These are phyloP conservation scores for Oryzias dopingdopingensis DNA, from an alignment of 2,797 vertebrate genomes.

Conservation along the genomic window DNA sequence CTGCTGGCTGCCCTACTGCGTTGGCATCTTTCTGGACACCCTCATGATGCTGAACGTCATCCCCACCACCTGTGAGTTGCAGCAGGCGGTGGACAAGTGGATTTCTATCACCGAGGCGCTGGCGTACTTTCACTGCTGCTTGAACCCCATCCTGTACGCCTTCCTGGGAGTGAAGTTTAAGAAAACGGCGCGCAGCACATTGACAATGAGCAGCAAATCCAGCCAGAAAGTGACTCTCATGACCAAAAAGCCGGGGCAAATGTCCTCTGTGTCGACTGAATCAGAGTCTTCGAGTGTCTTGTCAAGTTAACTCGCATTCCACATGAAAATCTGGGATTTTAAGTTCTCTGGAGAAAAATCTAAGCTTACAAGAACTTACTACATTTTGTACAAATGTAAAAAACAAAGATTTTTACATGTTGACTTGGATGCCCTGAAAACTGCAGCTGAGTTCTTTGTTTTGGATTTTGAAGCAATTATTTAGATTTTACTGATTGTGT, in stretches of 20 bases:
- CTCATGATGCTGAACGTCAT: conserved; percentile 83
- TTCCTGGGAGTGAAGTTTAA: conserved; percentile 97
- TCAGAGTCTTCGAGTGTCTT: conserved; percentile 96
- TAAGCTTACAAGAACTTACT: conserved; percentile 55
- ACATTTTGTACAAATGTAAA: conserved; percentile 74
- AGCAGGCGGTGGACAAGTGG: conserved; percentile 84
- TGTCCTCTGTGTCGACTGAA: conserved; percentile 95
- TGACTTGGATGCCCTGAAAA: conserved; percentile 29
- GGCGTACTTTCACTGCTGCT: conserved; percentile 96
- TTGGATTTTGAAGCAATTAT: not conserved
- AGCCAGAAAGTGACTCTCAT: conserved; percentile 90
- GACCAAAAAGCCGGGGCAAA: conserved; percentile 88
- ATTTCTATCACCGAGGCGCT: conserved; percentile 91
- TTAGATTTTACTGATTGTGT: conserved; percentile 14
- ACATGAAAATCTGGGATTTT: conserved; percentile 17
- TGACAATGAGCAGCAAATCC: conserved; percentile 87
- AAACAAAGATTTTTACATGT: conserved; percentile 34
- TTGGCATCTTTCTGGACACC: conserved; percentile 87
- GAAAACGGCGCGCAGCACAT: conserved; percentile 87
- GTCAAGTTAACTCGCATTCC: conserved; percentile 86
- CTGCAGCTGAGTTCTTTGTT: conserved; percentile 19
- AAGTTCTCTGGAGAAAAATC: conserved; percentile 22
- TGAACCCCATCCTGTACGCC: conserved; percentile 97
- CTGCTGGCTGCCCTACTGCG: conserved; percentile 96
- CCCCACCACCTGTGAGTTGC: conserved; percentile 77